Base-by-base conservation (phyloP, 1,140 invertebrate genomes). In the Drosophila sturtevanti region DNA sequence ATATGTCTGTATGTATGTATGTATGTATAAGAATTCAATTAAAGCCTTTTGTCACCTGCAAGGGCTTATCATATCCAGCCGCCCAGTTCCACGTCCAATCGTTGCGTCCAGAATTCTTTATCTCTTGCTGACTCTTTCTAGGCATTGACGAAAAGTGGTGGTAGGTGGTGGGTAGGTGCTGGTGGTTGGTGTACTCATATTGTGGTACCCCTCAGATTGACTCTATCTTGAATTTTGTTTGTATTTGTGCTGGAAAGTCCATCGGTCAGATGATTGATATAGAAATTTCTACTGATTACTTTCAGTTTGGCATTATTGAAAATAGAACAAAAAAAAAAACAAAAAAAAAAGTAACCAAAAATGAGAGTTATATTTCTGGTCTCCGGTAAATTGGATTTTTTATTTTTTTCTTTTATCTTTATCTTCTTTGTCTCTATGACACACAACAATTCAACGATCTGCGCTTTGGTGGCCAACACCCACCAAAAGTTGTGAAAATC, bases 211-310 rank as follows among this genome's bases (percentile, higher is more conserved):
- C 72, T 61, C 35, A 22, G 48, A 27, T 10, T 35, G 24, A 27
- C 52, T 80, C 63, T 80, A 72, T 84, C 77, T 77, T 48, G 51
- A 31, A 34, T 60, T 59, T 5, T 67, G 4, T 48, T 38, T 60
- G 44, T 51, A 27, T 60, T 18, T 54, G 21, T 73, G 31, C 44
- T 34, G 68, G 64, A 68, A 60, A 63, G 67, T 69, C 66, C 60
- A 68, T 63, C 51, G 64, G 72, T 68, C 81, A 81, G 69, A 63
- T 85, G 79, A 86, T 86, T 89, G 79, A 86, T 87, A 82, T 67
- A 75, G 16, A 44, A 60, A 55, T 48, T 60, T 38, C 21, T 54
- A 66, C 63, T 66, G 65, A 73, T 67, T 63, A 68, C 55, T 48
- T 54, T 63, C 21, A 52, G 55, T 60, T 65, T 75, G 59, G 68